A percentile compares a stretch with the other conserved stretches of the same genome.
Conservation (phyloP, 2,113 vertebrate genomes). For the Lycaon pictus region DNA sequence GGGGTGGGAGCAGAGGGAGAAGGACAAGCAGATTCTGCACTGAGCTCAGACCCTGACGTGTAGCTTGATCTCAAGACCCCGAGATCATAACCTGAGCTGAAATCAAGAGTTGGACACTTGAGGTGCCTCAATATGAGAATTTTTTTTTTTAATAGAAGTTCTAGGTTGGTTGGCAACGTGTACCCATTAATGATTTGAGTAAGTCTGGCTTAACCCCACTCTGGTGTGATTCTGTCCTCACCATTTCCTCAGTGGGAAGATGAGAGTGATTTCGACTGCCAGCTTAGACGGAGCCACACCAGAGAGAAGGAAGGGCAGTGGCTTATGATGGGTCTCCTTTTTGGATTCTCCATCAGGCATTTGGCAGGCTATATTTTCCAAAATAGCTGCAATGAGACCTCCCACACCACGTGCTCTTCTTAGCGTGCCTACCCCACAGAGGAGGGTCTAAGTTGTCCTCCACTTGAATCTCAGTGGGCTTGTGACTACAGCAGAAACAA, state of each 20-base stretch:
- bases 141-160: not conserved
- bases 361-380: not conserved
- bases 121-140: not conserved
- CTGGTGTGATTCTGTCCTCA: not conserved
- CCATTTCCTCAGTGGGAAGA: not conserved
- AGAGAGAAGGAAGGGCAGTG: not conserved
- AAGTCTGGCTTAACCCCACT: not conserved
- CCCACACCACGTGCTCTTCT: not conserved
- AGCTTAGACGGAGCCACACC: accelerated
- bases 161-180: not conserved
- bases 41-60: not conserved
- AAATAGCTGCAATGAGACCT: not conserved
- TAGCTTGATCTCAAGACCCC: not conserved
- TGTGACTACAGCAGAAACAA: accelerated
- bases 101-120: not conserved
- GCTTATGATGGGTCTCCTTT: not conserved
- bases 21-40: not conserved
- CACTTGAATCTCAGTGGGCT: not conserved
- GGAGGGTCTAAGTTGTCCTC: accelerated
- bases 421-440: accelerated
- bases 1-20: not conserved
- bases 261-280: not conserved
- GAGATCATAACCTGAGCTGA: not conserved
- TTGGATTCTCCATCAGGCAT: not conserved
- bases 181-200: no score